Evolutionary conservation across 1,140 invertebrate genomes (phyloP).

Genomic region (Myzus persicae): DNA sequence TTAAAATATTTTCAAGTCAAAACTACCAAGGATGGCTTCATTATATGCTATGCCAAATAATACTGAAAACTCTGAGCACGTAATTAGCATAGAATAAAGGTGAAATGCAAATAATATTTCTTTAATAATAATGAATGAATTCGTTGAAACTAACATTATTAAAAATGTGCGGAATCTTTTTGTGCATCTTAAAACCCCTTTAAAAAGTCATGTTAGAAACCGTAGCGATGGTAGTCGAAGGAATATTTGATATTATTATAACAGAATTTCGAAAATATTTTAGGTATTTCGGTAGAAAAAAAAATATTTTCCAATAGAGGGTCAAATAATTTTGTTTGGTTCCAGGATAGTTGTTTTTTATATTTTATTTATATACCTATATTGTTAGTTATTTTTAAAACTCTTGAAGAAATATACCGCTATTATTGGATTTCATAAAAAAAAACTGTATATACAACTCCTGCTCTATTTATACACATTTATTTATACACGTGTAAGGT

Average conservation of each 20-base stretch:
- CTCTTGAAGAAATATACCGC: neutral
- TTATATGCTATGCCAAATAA: neutral
- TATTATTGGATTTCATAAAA: neutral
- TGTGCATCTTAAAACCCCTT: fast-evolving
- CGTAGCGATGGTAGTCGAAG: neutral
- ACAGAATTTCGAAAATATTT: neutral
- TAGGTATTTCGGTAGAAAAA: neutral
- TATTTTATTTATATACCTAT: neutral
- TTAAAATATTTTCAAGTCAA: neutral
- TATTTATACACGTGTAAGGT: neutral
- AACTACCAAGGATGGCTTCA: neutral
- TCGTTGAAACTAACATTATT: neutral
- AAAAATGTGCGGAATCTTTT: neutral
- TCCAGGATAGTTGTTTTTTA: neutral
- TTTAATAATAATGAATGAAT: constrained; percentile 7
- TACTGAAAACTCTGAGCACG: neutral
- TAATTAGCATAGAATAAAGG: neutral
- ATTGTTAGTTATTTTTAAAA: neutral
- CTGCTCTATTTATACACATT: neutral
- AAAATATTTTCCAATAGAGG: neutral
- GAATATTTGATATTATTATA: neutral
- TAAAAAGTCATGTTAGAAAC: neutral
- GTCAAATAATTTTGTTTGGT: no score
- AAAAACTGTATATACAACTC: neutral
- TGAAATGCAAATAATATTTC: neutral